Evolutionary conservation across 2,797 vertebrate genomes (phyloP).

Genomic region (Gymnothorax reevesii): DNA sequence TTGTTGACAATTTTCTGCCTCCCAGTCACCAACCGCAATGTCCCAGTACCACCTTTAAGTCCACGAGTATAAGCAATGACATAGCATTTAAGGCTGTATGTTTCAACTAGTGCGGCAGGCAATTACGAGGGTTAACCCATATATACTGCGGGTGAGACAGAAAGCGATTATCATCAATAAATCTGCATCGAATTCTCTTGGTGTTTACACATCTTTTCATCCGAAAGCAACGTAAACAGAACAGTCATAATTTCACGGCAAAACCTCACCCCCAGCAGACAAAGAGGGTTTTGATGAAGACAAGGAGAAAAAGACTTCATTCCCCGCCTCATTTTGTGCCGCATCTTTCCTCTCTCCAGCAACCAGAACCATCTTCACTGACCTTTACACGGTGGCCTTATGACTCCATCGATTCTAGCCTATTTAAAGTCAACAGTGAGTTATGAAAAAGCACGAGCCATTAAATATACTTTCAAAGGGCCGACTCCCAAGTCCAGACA

Average conservation of each 20-base stretch:
- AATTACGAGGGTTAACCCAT: neutral
- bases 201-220: constrained; percentile 10
- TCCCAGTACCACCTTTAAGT: constrained; percentile 2
- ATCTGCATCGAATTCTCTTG: neutral
- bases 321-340: neutral
- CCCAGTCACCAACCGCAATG: neutral
- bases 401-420: constrained; percentile 26
- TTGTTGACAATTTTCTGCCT: neutral
- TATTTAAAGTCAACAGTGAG: constrained; percentile 33
- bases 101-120: neutral
- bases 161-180: neutral
- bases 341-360: neutral
- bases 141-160: neutral
- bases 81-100: neutral
- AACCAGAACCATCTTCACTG: neutral
- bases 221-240: neutral
- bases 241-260: neutral
- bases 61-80: neutral
- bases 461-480: constrained; percentile 13
- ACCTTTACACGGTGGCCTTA: constrained; percentile 35
- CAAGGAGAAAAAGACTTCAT: neutral
- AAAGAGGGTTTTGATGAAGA: neutral
- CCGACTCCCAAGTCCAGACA: neutral
- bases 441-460: constrained; percentile 13
- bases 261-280: neutral